Evolutionary conservation across 2,888 invertebrate genomes (phyloP).

Genomic region (Diadromus collaris): DNA sequence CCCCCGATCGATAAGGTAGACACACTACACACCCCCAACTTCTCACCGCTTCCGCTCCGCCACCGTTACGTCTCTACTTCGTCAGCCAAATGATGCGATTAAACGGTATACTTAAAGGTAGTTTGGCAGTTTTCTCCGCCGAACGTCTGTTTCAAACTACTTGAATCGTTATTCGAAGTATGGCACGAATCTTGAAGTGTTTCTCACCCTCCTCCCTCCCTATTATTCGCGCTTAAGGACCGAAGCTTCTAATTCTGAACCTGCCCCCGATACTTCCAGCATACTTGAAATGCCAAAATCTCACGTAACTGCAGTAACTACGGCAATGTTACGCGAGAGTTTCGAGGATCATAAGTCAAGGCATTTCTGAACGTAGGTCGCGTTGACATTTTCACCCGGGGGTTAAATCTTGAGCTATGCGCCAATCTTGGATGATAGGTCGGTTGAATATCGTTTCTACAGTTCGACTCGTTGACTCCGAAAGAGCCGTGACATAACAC

Average conservation of each 20-base stretch:
- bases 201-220: no score
- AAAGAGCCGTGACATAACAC: not conserved
- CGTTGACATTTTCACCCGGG: not conserved
- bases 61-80: not conserved
- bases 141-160: not conserved
- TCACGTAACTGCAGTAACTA: not conserved
- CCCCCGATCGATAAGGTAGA: not conserved
- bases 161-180: not conserved
- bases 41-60: not conserved
- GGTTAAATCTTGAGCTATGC: not conserved
- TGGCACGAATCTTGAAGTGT: not conserved
- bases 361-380: not conserved
- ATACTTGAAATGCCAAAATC: not conserved
- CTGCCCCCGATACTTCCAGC: not conserved
- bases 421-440: not conserved
- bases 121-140: not conserved
- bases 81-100: conserved; percentile 4
- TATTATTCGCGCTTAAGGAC: not conserved
- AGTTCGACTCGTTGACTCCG: not conserved
- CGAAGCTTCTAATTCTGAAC: not conserved
- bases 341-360: not conserved
- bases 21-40: not conserved
- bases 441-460: not conserved
- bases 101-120: conserved; percentile 2
- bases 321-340: not conserved